Percentiles rank a stretch among this genome's conserved stretches.
Evolutionary conservation across 2,888 invertebrate genomes (phyloP).

Genomic region (Poecilobothrus nobilitatus): DNA sequence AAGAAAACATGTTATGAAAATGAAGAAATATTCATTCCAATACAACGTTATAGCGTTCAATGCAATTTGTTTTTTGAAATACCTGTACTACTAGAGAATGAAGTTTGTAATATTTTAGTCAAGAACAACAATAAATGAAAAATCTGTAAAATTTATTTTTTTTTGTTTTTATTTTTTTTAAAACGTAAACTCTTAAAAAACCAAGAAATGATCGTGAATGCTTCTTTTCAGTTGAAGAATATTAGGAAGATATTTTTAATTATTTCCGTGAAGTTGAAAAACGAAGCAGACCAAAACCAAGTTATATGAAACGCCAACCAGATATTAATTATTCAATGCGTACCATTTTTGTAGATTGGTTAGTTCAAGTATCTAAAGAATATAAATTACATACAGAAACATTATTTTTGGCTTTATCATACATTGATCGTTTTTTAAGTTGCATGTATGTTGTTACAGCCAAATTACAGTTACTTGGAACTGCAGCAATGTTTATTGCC

Average conservation of each 20-base stretch:
- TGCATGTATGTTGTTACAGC: constrained; percentile 88
- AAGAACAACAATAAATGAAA: too few species aligned
- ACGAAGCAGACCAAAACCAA: constrained; percentile 40
- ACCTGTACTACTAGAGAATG: too few species aligned
- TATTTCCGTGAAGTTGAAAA: constrained; percentile 74
- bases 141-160: too few species aligned
- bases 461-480: constrained; percentile 92
- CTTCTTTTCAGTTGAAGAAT: constrained; percentile 72
- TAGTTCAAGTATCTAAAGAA: constrained; percentile 94
- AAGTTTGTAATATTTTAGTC: too few species aligned
- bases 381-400: constrained; percentile 89
- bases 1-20: too few species aligned
- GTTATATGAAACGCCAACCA: constrained; percentile 87
- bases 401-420: constrained; percentile 83
- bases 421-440: constrained; percentile 90
- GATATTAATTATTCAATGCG: constrained; percentile 91
- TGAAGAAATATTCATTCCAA: too few species aligned
- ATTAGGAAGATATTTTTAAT: constrained; percentile 71
- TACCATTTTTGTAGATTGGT: constrained; percentile 91
- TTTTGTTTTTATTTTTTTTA: too few species aligned
- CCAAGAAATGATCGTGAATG: constrained; percentile 54
- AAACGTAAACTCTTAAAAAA: constrained; percentile 15
- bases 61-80: too few species aligned
- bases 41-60: too few species aligned
- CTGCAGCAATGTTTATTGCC: constrained; percentile 93